phyloP scores from a whole-genome alignment of 2,113 vertebrate genomes.

The human (Homo sapiens) region DNA sequence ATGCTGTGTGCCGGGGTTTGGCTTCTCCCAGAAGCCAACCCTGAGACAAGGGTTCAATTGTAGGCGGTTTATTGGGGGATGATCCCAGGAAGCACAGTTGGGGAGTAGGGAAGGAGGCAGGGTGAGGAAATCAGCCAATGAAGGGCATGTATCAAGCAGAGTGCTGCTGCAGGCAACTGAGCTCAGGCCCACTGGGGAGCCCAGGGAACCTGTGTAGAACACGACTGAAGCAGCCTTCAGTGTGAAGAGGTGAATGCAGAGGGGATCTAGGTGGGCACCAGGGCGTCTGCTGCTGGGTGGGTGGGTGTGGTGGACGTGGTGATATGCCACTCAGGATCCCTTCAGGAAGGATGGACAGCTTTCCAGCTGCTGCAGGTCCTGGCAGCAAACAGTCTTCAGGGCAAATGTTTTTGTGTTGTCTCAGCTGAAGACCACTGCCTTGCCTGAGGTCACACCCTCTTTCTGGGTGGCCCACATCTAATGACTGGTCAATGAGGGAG shows the following conservation, averaged over 20 bases:
- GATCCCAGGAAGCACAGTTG: neutral
- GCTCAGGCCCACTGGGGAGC: neutral
- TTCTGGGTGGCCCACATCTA: neutral
- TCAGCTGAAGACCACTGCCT: neutral
- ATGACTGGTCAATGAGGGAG: neutral
- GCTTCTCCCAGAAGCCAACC: neutral
- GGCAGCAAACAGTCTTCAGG: neutral
- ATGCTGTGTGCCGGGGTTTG: neutral
- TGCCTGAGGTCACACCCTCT: neutral
- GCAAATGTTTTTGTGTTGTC: neutral
- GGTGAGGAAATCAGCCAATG: no score
- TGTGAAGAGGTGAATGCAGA: neutral
- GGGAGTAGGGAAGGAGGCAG: neutral
- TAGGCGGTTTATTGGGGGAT: neutral
- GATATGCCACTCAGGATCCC: neutral
- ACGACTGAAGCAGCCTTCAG: neutral
- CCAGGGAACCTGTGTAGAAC: neutral
- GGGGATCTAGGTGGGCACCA: neutral
- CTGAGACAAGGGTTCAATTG: neutral
- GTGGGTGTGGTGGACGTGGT: neutral
- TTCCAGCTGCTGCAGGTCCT: neutral
- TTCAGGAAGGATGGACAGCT: fast-evolving
- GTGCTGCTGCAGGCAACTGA: neutral
- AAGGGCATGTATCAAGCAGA: neutral
- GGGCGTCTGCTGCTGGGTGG: neutral